Evolutionary conservation across 2,888 invertebrate species (phyloP).

Genomic region (Platycheirus rosarum): DNA sequence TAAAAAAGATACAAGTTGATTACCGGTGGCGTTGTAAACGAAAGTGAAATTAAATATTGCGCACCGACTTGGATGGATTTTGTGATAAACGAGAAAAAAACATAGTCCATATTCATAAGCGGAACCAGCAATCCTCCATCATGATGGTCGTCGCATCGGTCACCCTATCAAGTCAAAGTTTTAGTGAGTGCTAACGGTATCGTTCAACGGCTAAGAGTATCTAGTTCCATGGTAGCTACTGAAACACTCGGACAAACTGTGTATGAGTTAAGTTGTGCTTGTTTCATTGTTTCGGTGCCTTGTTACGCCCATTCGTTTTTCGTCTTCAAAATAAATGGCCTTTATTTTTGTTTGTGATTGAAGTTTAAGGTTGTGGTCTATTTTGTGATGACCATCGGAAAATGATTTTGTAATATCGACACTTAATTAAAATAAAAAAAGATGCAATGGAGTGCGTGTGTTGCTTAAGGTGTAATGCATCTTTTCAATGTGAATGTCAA

Average conservation of each 20-base stretch:
- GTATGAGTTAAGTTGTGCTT: slow-evolving; percentile 29
- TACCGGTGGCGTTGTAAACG: slow-evolving; percentile 60
- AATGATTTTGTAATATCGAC: slow-evolving; percentile 42
- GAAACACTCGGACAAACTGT: slow-evolving; percentile 65
- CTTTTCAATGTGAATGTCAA: slow-evolving; percentile 64
- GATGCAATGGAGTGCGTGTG: slow-evolving; percentile 51
- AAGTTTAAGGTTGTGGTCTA: slow-evolving; percentile 24
- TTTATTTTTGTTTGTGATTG: slow-evolving; percentile 27
- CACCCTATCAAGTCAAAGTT: slow-evolving; percentile 39
- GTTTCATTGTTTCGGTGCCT: slow-evolving; percentile 13
- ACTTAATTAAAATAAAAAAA: neutral
- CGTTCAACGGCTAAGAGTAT: slow-evolving; percentile 51
- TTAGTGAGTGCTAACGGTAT: slow-evolving; percentile 49
- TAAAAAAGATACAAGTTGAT: slow-evolving; percentile 22
- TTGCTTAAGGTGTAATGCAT: slow-evolving; percentile 44
- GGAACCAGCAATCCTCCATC: slow-evolving; percentile 40
- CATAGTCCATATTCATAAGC: slow-evolving; percentile 54
- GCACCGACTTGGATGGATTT: slow-evolving; percentile 47
- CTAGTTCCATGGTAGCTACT: slow-evolving; percentile 55
- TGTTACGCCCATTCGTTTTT: slow-evolving; percentile 24
- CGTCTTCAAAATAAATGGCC: slow-evolving; percentile 43
- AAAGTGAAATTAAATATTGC: slow-evolving; percentile 74
- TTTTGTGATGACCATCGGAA: slow-evolving; percentile 37
- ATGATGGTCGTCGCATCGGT: slow-evolving; percentile 9
- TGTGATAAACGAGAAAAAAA: slow-evolving; percentile 9